phyloP scores from a whole-genome alignment of 2,113 vertebrate species.

The Mobula hypostoma region DNA sequence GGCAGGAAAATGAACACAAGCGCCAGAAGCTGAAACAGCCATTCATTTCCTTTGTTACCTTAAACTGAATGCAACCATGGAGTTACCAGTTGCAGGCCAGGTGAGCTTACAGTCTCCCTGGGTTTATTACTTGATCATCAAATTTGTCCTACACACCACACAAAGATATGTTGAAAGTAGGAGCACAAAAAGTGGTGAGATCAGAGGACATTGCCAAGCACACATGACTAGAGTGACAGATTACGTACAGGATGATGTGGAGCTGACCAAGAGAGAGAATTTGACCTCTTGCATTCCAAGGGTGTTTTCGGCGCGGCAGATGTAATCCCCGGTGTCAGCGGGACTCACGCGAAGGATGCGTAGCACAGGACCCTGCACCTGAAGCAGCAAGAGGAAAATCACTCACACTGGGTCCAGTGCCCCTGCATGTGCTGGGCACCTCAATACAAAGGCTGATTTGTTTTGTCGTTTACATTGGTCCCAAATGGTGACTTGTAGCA shows the following conservation, averaged over 20 bases:
- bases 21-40: not conserved
- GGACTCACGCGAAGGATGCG: slow-evolving; percentile 68
- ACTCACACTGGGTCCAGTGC: not conserved
- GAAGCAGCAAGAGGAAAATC: not conserved
- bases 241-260: not conserved
- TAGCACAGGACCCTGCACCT: slow-evolving; percentile 71
- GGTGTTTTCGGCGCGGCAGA: slow-evolving; percentile 62
- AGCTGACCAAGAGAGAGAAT: slow-evolving; percentile 71
- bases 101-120: not conserved
- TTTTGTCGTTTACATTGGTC: not conserved
- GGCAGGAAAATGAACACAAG: not conserved
- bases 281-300: slow-evolving; percentile 61
- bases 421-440: not conserved
- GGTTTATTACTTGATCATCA: not conserved
- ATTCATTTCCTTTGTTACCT: not conserved
- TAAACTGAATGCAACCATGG: not conserved
- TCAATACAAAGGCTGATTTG: not conserved
- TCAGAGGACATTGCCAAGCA: not conserved
- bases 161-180: not conserved
- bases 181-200: not conserved
- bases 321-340: slow-evolving; percentile 78
- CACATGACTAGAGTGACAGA: not conserved
- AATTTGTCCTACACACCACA: not conserved
- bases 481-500: not conserved
- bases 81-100: not conserved